A percentile compares a stretch with the other conserved stretches of the same genome.
Conservation (phyloP, 2,888 invertebrate species). For the Eupithecia subfuscata region DNA sequence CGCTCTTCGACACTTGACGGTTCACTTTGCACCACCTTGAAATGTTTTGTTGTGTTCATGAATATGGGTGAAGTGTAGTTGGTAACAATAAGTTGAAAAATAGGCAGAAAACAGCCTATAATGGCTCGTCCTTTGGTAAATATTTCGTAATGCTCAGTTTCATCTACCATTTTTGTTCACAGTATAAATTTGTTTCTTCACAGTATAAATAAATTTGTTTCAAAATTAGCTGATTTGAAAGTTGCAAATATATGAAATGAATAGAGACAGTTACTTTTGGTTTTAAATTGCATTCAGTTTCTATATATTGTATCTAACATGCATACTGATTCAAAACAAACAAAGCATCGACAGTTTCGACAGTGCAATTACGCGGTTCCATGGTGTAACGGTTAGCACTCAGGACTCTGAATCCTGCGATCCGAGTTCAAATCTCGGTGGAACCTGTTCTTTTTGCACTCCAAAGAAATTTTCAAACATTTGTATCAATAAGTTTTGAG, state of each 20-base stretch:
- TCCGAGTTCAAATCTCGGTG: constrained; percentile 92
- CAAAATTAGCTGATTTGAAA: neutral
- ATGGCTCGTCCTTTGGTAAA: constrained; percentile 17
- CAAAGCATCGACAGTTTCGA: constrained; percentile 7
- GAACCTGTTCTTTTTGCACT: constrained; percentile 75
- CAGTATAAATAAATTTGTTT: neutral
- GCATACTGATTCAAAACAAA: neutral
- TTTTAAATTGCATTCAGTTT: neutral
- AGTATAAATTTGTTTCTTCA: no score
- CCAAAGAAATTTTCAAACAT: neutral
- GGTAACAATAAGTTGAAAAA: neutral
- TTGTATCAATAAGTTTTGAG: neutral
- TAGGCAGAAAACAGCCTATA: constrained; percentile 5
- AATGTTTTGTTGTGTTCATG: constrained; percentile 3
- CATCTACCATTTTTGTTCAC: no score
- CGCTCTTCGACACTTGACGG: constrained; percentile 17
- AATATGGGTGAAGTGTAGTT: neutral
- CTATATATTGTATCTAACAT: neutral
- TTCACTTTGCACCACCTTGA: neutral
- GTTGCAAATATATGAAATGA: neutral
- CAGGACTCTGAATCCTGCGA: constrained; percentile 93
- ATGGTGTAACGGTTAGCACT: constrained; percentile 90
- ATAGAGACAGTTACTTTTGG: neutral
- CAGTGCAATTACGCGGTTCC: constrained; percentile 58
- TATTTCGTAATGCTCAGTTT: neutral